Conservation (phyloP, 2,113 vertebrate species). For the Micronycteris hirsuta region DNA sequence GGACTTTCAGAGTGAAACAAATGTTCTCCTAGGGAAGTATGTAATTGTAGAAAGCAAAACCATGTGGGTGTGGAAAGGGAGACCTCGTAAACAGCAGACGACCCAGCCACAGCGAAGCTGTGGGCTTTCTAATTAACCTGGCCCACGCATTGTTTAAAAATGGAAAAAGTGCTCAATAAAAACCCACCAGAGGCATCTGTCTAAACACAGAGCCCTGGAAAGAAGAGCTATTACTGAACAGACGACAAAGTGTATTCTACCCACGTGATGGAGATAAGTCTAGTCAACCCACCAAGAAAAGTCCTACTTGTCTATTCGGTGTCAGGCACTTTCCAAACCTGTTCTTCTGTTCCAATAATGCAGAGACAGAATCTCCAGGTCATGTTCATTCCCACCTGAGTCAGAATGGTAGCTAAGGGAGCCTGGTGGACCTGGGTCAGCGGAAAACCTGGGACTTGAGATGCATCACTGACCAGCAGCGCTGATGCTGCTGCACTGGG, state of each 20-base stretch:
- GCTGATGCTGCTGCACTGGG: too few relatives aligned
- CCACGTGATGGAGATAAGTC: rapidly evolving
- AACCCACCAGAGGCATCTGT: not conserved
- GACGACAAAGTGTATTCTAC: too few relatives aligned
- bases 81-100: not conserved
- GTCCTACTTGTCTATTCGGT: rapidly evolving
- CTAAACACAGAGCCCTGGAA: not conserved
- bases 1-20: not conserved
- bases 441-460: not conserved
- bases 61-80: not conserved
- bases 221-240: too few relatives aligned
- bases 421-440: rapidly evolving
- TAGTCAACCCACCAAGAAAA: too few relatives aligned
- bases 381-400: not conserved
- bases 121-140: not conserved
- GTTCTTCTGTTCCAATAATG: not conserved
- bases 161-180: not conserved
- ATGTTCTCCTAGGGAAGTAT: not conserved
- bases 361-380: not conserved
- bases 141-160: not conserved
- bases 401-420: not conserved
- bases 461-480: not conserved
- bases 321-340: not conserved
- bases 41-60: not conserved
- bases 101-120: not conserved